Evolutionary conservation across 2,113 vertebrate species (phyloP).

Genomic region (Marmota monax): DNA sequence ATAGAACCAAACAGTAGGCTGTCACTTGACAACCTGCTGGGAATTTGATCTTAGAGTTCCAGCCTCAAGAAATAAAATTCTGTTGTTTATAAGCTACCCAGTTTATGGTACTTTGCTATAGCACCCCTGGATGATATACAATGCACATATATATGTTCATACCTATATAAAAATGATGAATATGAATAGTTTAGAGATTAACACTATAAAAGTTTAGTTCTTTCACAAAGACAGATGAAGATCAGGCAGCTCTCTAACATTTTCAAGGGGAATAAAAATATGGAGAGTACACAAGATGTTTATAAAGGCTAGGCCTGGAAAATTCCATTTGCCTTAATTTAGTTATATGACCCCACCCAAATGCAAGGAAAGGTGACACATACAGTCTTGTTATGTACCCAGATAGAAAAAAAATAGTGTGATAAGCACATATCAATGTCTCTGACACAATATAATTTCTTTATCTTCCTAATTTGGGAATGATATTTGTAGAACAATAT

Average conservation of each 20-base stretch:
- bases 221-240: background rate
- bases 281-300: background rate
- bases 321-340: background rate
- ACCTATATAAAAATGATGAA: background rate
- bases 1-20: background rate
- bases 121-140: background rate
- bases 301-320: background rate
- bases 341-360: background rate
- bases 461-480: background rate
- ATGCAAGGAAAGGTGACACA: background rate
- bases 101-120: background rate
- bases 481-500: background rate
- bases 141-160: background rate
- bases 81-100: background rate
- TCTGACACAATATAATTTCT: background rate
- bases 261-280: background rate
- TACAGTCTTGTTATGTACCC: background rate
- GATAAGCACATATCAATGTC: background rate
- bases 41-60: background rate
- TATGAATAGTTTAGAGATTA: background rate
- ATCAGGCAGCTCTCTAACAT: background rate
- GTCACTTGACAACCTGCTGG: background rate
- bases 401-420: background rate
- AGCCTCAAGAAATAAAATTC: background rate
- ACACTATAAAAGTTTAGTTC: background rate